Evolutionary conservation across 2,797 vertebrate genomes (phyloP).

Genomic region (Apodemus agrarius): DNA sequence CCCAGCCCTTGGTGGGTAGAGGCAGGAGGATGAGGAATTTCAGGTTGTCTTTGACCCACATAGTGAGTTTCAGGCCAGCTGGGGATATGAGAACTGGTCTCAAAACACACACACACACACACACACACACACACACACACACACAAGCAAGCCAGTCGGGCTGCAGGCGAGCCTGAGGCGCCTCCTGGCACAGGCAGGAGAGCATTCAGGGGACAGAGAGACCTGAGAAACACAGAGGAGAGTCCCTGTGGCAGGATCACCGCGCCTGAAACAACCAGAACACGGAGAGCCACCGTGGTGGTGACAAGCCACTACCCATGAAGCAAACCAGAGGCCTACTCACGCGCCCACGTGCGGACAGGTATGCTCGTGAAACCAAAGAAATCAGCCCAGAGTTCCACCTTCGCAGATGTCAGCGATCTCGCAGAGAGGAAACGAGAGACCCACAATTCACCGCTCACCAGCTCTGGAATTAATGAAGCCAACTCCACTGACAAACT

Average conservation of each 20-base stretch:
- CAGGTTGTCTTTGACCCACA: not conserved
- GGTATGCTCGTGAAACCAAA: not conserved
- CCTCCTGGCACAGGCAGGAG: not conserved
- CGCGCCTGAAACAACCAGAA: not conserved
- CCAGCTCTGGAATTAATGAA: not conserved
- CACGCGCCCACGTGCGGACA: not conserved
- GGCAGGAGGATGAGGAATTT: not conserved
- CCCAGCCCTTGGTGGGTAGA: not conserved
- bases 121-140: too few species aligned
- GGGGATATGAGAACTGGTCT: not conserved
- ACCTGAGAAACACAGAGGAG: not conserved
- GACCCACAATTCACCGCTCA: not conserved
- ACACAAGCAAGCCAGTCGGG: too few species aligned
- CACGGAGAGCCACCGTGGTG: not conserved
- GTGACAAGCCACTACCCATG: not conserved
- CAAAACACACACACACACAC: too few species aligned
- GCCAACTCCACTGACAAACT: rapidly evolving
- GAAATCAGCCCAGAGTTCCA: rapidly evolving
- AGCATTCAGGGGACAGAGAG: not conserved
- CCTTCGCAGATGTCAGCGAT: not conserved
- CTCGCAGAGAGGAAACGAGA: not conserved
- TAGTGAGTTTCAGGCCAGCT: not conserved
- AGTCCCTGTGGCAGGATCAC: not conserved
- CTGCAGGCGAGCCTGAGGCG: not conserved
- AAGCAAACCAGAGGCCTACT: not conserved